Conservation (phyloP, 2,888 invertebrate species). For the Lasioglossum morio region DNA sequence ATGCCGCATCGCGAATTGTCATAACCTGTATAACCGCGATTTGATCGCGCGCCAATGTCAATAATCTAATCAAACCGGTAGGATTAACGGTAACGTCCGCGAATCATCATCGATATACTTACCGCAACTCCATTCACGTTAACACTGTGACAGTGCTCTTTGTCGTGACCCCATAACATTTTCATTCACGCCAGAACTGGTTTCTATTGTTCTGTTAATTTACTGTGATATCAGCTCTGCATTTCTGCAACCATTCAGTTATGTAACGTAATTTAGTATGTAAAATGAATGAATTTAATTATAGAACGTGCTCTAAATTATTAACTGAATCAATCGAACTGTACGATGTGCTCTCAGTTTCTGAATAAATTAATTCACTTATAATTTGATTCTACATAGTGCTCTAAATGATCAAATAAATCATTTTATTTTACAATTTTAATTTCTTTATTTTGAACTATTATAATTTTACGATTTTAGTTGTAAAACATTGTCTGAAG, state of each 20-base stretch:
- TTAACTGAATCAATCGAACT: background rate
- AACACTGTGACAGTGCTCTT: background rate
- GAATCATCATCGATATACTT: background rate
- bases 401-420: too few relatives aligned
- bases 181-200: background rate
- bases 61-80: background rate
- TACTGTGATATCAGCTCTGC: background rate
- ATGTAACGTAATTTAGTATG: background rate
- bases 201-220: background rate
- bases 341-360: background rate
- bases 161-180: background rate
- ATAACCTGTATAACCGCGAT: background rate
- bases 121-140: background rate
- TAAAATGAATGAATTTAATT: background rate
- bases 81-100: background rate
- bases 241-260: background rate
- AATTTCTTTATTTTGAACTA: too few relatives aligned
- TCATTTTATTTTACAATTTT: too few relatives aligned
- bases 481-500: too few relatives aligned
- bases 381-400: too few relatives aligned
- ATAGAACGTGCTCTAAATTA: background rate
- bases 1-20: constrained; percentile 59
- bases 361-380: background rate
- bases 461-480: too few relatives aligned
- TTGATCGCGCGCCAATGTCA: background rate